A percentile compares a stretch with the other conserved stretches of the same genome.
Evolutionary conservation across 2,888 invertebrate genomes (phyloP).

Genomic region (Cylloceria caligata): DNA sequence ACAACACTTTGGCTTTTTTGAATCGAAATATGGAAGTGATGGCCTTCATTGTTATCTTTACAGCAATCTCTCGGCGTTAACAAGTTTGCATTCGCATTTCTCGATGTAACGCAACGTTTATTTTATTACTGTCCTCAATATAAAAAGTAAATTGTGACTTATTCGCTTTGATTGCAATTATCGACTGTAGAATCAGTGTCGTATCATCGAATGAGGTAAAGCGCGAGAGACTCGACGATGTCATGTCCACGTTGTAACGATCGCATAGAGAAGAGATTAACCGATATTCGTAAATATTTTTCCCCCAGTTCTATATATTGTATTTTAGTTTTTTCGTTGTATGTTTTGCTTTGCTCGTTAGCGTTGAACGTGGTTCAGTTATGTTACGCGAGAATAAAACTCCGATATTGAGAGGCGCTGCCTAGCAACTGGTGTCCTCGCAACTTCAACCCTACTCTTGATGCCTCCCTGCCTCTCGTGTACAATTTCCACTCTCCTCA

Average conservation of each 20-base stretch:
- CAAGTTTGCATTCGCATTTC: no score
- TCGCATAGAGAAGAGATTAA: background rate
- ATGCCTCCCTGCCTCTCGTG: conserved; percentile 50
- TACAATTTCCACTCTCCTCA: conserved; percentile 43
- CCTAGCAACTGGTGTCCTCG: conserved; percentile 83
- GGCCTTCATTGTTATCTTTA: no score
- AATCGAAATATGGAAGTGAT: no score
- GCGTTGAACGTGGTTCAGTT: conserved; percentile 1
- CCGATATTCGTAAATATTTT: conserved; percentile 4
- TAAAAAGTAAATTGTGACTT: background rate
- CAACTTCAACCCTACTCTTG: conserved; percentile 71
- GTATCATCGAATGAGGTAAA: background rate
- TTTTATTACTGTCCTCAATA: no score
- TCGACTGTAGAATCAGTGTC: background rate
- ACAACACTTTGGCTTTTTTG: no score
- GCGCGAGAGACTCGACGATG: background rate
- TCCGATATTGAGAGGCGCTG: conserved; percentile 81
- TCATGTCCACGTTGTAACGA: background rate
- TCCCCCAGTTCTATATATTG: conserved; percentile 1
- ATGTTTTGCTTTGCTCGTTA: background rate
- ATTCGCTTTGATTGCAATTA: background rate
- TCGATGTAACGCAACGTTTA: no score
- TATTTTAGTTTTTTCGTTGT: background rate
- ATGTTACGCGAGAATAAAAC: conserved; percentile 66
- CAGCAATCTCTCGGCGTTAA: no score